phyloP scores from a whole-genome alignment of 2,888 invertebrate species.

The Cyclophora albipunctata region DNA sequence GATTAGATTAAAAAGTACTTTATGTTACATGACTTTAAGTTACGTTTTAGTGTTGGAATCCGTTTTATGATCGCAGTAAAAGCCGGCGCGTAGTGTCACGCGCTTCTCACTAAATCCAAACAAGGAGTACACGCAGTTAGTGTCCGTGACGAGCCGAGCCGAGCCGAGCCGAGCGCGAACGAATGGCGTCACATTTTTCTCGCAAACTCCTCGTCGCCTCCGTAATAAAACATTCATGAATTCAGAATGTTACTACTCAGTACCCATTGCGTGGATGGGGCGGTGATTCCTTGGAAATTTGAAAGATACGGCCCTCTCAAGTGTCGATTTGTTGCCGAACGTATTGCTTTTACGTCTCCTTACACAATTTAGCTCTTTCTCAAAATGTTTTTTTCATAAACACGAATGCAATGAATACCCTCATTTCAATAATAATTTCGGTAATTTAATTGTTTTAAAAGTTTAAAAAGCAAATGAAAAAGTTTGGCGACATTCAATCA shows the following conservation, averaged over 20 bases:
- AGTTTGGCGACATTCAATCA: background rate
- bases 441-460: background rate
- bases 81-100: constrained; percentile 28
- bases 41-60: constrained; percentile 39
- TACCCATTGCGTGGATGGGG: constrained; percentile 42
- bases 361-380: constrained; percentile 18
- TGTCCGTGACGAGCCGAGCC: constrained; percentile 52
- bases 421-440: background rate
- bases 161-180: constrained; percentile 35
- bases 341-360: constrained; percentile 24
- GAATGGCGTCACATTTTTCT: constrained; percentile 66
- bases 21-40: constrained; percentile 2
- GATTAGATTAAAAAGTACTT: constrained; percentile 7
- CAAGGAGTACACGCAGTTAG: constrained; percentile 65
- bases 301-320: constrained; percentile 32
- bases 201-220: constrained; percentile 55
- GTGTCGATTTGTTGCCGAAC: constrained; percentile 28
- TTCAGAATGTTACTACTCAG: constrained; percentile 57
- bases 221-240: constrained; percentile 69
- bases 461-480: background rate
- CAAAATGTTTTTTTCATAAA: constrained; percentile 7
- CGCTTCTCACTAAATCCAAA: constrained; percentile 64
- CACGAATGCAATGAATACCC: constrained; percentile 9
- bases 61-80: constrained; percentile 47
- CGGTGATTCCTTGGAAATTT: constrained; percentile 38